Percentiles rank a stretch among this genome's conserved stretches.
Evolutionary conservation across 2,797 vertebrate species (phyloP).

Genomic region (Borostomias antarcticus): DNA sequence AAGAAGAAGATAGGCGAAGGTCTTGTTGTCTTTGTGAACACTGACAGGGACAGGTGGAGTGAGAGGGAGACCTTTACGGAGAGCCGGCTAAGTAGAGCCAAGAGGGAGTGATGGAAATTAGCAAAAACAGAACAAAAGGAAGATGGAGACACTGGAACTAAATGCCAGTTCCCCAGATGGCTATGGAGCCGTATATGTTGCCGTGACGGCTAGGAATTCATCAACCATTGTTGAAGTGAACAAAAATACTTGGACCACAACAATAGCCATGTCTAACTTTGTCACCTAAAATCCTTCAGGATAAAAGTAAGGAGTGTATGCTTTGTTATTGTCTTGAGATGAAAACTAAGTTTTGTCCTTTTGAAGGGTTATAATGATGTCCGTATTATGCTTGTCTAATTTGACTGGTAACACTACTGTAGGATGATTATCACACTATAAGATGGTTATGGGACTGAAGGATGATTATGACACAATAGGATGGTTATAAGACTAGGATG

Average conservation of each 20-base stretch:
- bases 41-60: conserved; percentile 75
- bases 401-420: too few relatives aligned
- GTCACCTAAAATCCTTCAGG: too few relatives aligned
- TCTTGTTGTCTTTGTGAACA: conserved; percentile 71
- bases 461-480: too few relatives aligned
- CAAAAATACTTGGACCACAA: conserved; percentile 2
- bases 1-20: conserved; percentile 45
- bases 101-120: conserved; percentile 65
- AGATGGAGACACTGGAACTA: conserved; percentile 53
- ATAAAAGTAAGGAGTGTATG: too few relatives aligned
- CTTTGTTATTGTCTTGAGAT: too few relatives aligned
- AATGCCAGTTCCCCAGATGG: conserved; percentile 69
- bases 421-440: too few relatives aligned
- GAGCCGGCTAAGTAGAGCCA: conserved; percentile 67
- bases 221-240: conserved; percentile 51
- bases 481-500: too few relatives aligned
- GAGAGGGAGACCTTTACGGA: conserved; percentile 75
- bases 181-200: conserved; percentile 66
- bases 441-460: too few relatives aligned
- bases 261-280: conserved; percentile 20
- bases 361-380: too few relatives aligned
- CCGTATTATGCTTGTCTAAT: conserved; percentile 12
- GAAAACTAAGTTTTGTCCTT: background rate
- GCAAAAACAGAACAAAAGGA: conserved; percentile 65
- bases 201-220: conserved; percentile 39